phyloP scores from a whole-genome alignment of 2,888 invertebrate species.

The Nysson spinosus region DNA sequence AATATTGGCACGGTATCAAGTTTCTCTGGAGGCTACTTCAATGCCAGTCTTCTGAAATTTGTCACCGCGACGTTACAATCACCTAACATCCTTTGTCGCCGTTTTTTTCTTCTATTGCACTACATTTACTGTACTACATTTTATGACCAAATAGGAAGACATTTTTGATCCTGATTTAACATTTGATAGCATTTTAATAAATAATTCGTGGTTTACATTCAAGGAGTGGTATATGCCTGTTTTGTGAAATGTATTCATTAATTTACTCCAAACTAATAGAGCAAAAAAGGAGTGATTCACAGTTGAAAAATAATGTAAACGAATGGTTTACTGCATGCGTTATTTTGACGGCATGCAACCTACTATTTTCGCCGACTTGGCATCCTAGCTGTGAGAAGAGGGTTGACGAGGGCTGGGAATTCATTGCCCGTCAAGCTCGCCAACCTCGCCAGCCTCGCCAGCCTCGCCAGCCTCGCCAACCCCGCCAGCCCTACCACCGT shows the following conservation, averaged over 20 bases:
- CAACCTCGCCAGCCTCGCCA: too few species aligned
- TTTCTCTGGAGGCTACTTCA: constrained; percentile 25
- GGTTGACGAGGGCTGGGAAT: constrained; percentile 28
- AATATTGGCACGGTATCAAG: constrained; percentile 59
- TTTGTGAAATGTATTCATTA: too few species aligned
- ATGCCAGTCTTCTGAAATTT: constrained; percentile 8
- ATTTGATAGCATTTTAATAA: too few species aligned
- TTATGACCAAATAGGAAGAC: too few species aligned
- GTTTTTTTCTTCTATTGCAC: neutral
- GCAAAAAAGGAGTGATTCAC: too few species aligned
- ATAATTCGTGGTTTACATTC: too few species aligned
- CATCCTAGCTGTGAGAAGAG: constrained; percentile 19
- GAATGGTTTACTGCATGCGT: constrained; percentile 9
- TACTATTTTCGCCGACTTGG: constrained; percentile 32
- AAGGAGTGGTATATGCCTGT: too few species aligned
- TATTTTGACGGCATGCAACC: constrained; percentile 24
- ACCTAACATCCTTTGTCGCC: neutral
- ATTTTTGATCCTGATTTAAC: too few species aligned
- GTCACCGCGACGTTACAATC: constrained; percentile 9
- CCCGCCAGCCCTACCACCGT: too few species aligned
- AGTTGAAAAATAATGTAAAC: constrained; percentile 1
- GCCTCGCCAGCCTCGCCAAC: too few species aligned
- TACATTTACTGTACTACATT: too few species aligned
- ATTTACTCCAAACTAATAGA: too few species aligned
- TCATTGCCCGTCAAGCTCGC: constrained; percentile 6